Percentiles rank a stretch among this genome's conserved stretches.
These are phyloP conservation scores for Dynastes tityus DNA, from an alignment of 2,888 invertebrate genomes.

Conservation along the genomic window DNA sequence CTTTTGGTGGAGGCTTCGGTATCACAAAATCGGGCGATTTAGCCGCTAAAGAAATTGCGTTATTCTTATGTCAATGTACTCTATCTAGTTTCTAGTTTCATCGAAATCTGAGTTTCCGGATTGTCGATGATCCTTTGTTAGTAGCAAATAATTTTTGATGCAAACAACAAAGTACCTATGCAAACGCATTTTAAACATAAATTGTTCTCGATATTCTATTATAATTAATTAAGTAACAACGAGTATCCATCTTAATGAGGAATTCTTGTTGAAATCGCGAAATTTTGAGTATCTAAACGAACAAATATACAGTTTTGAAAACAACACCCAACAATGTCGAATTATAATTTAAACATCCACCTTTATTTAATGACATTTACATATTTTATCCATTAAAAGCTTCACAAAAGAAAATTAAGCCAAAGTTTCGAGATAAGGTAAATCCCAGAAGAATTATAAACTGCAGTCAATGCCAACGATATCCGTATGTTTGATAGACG, in stretches of 20 bases:
- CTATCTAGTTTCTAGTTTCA: too few species aligned
- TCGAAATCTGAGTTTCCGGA: too few species aligned
- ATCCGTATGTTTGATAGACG: background rate
- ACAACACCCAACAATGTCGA: background rate
- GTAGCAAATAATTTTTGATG: too few species aligned
- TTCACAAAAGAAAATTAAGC: background rate
- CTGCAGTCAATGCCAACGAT: background rate
- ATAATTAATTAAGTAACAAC: background rate
- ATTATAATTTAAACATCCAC: background rate
- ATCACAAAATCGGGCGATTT: too few species aligned
- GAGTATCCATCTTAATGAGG: too few species aligned
- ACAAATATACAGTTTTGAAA: background rate
- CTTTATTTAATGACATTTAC: background rate
- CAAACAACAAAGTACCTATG: too few species aligned
- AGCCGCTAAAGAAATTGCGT: too few species aligned
- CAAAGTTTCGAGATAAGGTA: conserved; percentile 7
- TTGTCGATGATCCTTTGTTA: too few species aligned
- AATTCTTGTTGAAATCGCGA: background rate
- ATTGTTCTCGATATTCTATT: background rate
- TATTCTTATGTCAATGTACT: too few species aligned
- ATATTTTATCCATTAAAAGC: background rate
- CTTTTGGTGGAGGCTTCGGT: too few species aligned
- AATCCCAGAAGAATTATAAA: conserved; percentile 10
- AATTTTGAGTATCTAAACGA: background rate
- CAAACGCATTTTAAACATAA: too few species aligned